These are phyloP conservation scores for Drosophila pallidifrons DNA, from an alignment of 1,140 invertebrate species.

Conservation along the genomic window DNA sequence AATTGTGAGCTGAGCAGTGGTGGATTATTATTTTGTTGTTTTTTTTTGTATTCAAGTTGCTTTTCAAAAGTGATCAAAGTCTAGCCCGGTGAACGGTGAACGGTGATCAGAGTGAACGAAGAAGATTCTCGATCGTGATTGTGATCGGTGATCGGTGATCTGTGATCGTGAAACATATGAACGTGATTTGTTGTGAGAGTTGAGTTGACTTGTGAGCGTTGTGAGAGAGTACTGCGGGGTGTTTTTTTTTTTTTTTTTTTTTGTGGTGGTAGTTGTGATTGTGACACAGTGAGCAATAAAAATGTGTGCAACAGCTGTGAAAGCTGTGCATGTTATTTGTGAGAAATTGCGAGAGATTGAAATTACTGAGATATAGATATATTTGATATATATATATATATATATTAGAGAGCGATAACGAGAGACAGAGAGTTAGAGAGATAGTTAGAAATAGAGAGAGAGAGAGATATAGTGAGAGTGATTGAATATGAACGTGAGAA, in stretches of 20 bases:
- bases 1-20: slow-evolving; percentile 71
- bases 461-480: slow-evolving; percentile 24
- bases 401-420: slow-evolving; percentile 26
- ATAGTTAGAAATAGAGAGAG: slow-evolving; percentile 24
- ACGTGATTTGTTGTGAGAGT: slow-evolving; percentile 43
- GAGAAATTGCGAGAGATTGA: slow-evolving; percentile 47
- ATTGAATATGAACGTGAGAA: slow-evolving; percentile 5
- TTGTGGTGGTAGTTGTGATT: slow-evolving; percentile 33
- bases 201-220: slow-evolving; percentile 43
- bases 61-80: slow-evolving; percentile 57
- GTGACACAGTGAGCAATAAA: slow-evolving; percentile 60
- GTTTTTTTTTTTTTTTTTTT: background rate
- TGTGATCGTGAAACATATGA: slow-evolving; percentile 24
- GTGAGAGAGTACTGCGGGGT: slow-evolving; percentile 25
- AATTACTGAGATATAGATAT: slow-evolving; percentile 16
- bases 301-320: slow-evolving; percentile 48
- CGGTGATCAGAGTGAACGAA: slow-evolving; percentile 43
- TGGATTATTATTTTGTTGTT: slow-evolving; percentile 33
- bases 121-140: slow-evolving; percentile 52
- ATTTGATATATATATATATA: background rate
- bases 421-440: slow-evolving; percentile 29
- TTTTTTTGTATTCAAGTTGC: slow-evolving; percentile 43
- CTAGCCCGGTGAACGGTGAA: slow-evolving; percentile 51
- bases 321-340: slow-evolving; percentile 52
- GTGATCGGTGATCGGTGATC: slow-evolving; percentile 48